Conservation (phyloP, 1,140 invertebrate genomes). For the Stratiolaelaps scimitus region DNA sequence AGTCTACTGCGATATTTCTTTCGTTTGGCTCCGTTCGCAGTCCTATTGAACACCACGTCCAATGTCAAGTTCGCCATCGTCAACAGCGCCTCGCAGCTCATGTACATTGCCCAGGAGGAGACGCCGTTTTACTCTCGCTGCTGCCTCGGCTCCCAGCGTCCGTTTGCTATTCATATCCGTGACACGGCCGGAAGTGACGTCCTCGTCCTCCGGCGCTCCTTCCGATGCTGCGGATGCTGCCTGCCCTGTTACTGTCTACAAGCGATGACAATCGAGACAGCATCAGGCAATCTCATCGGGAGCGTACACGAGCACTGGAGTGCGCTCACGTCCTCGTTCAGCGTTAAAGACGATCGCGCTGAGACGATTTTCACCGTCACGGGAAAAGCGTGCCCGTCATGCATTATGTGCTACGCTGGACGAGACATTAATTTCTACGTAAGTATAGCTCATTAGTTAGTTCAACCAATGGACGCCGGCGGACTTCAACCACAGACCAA, state of each 20-base stretch:
- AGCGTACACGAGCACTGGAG: not conserved
- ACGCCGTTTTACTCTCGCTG: not conserved
- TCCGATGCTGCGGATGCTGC: conserved; percentile 5
- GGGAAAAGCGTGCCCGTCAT: not conserved
- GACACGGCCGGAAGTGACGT: conserved; percentile 1
- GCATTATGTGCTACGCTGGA: no score
- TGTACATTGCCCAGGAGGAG: not conserved
- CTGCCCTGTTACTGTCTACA: conserved; percentile 6
- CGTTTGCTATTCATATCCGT: conserved; percentile 1
- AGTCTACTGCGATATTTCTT: no score
- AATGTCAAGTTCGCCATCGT: conserved; percentile 9
- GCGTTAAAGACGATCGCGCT: not conserved
- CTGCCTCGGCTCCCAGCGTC: not conserved
- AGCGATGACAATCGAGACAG: not conserved
- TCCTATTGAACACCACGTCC: not conserved
- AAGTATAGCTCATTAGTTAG: no score
- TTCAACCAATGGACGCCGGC: no score
- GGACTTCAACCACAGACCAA: no score
- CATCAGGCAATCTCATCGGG: not conserved
- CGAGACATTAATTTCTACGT: no score
- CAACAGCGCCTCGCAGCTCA: not conserved
- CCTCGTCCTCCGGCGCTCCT: not conserved
- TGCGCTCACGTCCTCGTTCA: not conserved
- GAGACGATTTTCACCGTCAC: not conserved
- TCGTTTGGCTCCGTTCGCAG: no score